phyloP scores from a whole-genome alignment of 2,888 invertebrate genomes.

The Apamea anceps region DNA sequence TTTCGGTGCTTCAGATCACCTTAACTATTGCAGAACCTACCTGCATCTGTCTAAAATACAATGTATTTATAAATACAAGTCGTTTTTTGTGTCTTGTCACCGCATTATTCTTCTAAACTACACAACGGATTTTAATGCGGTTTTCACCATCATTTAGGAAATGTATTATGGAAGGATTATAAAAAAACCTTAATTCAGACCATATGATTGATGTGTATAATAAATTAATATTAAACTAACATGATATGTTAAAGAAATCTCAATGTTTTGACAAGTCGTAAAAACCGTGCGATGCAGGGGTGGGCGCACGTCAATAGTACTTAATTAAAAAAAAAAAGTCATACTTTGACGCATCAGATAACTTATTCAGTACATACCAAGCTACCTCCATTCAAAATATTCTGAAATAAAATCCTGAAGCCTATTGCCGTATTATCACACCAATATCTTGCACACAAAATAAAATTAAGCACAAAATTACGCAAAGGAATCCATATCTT shows the following conservation, averaged over 20 bases:
- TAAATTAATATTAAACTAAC: too few relatives aligned
- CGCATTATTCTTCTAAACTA: not conserved
- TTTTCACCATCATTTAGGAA: not conserved
- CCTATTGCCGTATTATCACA: not conserved
- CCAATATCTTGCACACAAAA: slow-evolving; percentile 20
- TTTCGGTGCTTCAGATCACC: not conserved
- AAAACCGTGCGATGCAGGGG: not conserved
- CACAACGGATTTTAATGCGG: not conserved
- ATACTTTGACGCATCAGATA: not conserved
- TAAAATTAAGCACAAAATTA: slow-evolving; percentile 31
- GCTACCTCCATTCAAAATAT: too few relatives aligned
- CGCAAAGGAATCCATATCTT: slow-evolving; percentile 40
- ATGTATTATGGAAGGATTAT: not conserved
- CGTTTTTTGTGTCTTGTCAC: too few relatives aligned
- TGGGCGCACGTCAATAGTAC: not conserved
- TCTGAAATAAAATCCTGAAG: slow-evolving; percentile 4
- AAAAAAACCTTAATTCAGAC: too few relatives aligned
- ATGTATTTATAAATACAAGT: too few relatives aligned
- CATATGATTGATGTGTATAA: too few relatives aligned
- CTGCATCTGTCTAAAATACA: too few relatives aligned
- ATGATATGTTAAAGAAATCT: not conserved
- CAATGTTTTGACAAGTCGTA: not conserved
- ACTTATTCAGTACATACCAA: not conserved
- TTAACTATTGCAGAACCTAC: not conserved
- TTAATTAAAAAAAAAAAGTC: too few relatives aligned